A percentile compares a stretch with the other conserved stretches of the same genome.
Conservation (phyloP, 2,797 vertebrate species). For the Tapirus indicus region DNA sequence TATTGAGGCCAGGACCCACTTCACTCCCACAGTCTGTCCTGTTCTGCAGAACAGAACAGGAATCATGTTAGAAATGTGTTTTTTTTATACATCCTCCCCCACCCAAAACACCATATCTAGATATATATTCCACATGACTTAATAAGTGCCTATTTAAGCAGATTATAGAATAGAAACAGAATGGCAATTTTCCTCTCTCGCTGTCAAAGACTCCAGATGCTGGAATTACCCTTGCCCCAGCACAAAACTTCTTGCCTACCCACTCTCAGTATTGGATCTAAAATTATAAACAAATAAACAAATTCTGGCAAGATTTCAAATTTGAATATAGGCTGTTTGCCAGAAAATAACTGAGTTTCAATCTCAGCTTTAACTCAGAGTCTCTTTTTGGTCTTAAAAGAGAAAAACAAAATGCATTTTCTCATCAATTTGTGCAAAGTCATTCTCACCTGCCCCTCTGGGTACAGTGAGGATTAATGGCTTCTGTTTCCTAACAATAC, state of each 20-base stretch:
- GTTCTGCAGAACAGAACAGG: background rate
- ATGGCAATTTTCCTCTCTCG: background rate
- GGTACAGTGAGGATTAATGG: slow-evolving; percentile 68
- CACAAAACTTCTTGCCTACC: background rate
- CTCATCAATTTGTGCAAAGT: slow-evolving; percentile 72
- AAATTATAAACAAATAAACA: slow-evolving; percentile 31
- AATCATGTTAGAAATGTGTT: background rate
- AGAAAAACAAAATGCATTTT: slow-evolving; percentile 60
- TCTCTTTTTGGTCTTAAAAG: slow-evolving; percentile 47
- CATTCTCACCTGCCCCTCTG: slow-evolving; percentile 71
- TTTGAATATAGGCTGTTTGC: slow-evolving; percentile 13
- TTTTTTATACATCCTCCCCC: background rate
- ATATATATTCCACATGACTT: background rate
- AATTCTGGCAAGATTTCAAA: slow-evolving; percentile 48
- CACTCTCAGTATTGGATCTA: background rate
- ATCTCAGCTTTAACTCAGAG: slow-evolving; percentile 43
- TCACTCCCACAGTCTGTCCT: background rate
- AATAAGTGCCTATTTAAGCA: background rate
- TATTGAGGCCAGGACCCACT: background rate
- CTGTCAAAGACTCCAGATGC: background rate
- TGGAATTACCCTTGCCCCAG: background rate
- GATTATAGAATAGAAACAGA: background rate
- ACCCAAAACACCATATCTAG: background rate
- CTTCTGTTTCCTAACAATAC: slow-evolving; percentile 61
- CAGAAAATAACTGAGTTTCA: slow-evolving; percentile 45